Conservation (phyloP, 1,140 invertebrate genomes). For the Diabrotica virgifera region DNA sequence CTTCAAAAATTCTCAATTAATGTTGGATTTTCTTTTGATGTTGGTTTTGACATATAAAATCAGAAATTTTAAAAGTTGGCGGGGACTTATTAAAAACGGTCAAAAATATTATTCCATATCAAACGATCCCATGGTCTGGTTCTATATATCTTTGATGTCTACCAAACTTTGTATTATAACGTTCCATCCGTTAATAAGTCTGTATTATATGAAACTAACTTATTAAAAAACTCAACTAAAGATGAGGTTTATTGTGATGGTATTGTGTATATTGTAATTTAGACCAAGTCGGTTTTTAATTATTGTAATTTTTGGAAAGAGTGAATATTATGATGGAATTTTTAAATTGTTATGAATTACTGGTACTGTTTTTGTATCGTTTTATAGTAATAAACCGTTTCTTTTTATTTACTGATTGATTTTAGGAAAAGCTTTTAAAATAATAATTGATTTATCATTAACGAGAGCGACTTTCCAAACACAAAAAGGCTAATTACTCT, state of each 20-base stretch:
- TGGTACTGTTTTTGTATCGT: neutral
- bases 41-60: too few species aligned
- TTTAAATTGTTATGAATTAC: conserved; percentile 5
- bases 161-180: too few species aligned
- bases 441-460: too few species aligned
- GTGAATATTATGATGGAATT: neutral
- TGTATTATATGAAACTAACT: neutral
- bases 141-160: too few species aligned
- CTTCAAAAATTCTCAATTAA: neutral
- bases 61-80: too few species aligned
- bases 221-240: conserved; percentile 11
- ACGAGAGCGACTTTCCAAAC: too few species aligned
- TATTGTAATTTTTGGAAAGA: neutral
- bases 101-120: too few species aligned
- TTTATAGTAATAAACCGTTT: neutral
- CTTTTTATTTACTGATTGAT: neutral
- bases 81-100: too few species aligned
- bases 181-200: too few species aligned
- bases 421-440: too few species aligned
- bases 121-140: too few species aligned
- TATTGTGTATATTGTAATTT: conserved; percentile 10
- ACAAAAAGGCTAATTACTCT: too few species aligned
- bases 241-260: conserved; percentile 19
- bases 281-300: conserved; percentile 3
- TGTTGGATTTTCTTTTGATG: neutral